Base-by-base conservation (phyloP, 2,797 vertebrate species). In the Sebastes jordani region DNA sequence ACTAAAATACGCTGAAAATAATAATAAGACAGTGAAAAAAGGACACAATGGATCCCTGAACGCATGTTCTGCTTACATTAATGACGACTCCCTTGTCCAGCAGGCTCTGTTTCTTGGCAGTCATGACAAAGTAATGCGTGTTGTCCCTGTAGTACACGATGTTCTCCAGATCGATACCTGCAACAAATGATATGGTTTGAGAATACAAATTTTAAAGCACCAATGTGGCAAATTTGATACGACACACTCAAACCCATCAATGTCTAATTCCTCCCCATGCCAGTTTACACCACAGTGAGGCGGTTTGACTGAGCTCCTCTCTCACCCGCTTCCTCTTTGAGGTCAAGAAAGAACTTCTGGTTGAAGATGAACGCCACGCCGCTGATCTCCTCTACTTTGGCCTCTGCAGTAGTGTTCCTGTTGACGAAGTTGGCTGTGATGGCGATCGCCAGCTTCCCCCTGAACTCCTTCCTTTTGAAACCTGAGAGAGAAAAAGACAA, bases 51-150 rank as follows among this genome's bases (percentile, higher is more conserved):
- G 14, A 67, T 38, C 32, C 4, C 13, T 18, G 27, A n/a, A 66
- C 2, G 7, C 4, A 11, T 9, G 4, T 64, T 78, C 46, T 70
- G 94, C 98, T 58, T 94, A 99, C 99, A 2, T 97, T 95, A 38
- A 98, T 95, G 90, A 99, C 97, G 77, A 99, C 98, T 56, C 98
- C 97, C 91, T 99, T 99, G 86, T 99, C 98, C 85, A 99, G 93
- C 81, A 99, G 96, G 84, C 97, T 98, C 92, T 99, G 99, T 71
- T 99, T 99, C 94, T 99, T 99, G 70, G 98, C 99, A 1, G 99
- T 99, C 99, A 99, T 99, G 80, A 99, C 99, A 90, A 99, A 99
- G 91, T 99, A 99, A 90, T 99, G 99, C 0, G 99, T 99, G 92
- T 96, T 97, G 90, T 99, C 98, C 89, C 95, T 99, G 83, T 99